phyloP scores from a whole-genome alignment of 2,888 invertebrate genomes.

The Melanargia galathea region DNA sequence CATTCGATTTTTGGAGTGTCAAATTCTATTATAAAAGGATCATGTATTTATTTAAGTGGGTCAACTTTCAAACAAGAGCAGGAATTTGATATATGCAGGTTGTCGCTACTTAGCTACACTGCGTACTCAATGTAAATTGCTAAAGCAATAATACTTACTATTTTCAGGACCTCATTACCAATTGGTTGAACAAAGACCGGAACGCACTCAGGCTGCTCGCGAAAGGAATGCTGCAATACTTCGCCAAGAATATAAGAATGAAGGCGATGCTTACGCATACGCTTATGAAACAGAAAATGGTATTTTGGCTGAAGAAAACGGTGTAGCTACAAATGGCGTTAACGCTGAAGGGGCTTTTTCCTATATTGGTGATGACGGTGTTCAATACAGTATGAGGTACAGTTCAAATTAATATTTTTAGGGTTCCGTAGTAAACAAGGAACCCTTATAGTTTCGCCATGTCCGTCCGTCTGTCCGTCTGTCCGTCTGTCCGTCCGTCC shows the following conservation, averaged over 20 bases:
- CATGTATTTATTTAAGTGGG: too few species aligned
- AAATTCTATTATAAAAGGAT: too few species aligned
- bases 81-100: too few species aligned
- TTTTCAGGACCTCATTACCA: conserved; percentile 43
- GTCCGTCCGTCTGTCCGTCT: too few species aligned
- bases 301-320: conserved; percentile 69
- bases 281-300: conserved; percentile 74
- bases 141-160: not conserved
- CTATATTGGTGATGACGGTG: conserved; percentile 74
- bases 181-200: conserved; percentile 49
- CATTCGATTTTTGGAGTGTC: too few species aligned
- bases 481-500: too few species aligned
- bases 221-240: conserved; percentile 72
- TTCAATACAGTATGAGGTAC: conserved; percentile 70
- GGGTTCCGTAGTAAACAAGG: too few species aligned
- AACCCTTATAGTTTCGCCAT: too few species aligned
- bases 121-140: not conserved
- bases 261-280: conserved; percentile 69
- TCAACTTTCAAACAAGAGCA: too few species aligned
- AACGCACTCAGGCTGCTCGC: conserved; percentile 64
- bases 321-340: conserved; percentile 71
- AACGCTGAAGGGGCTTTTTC: conserved; percentile 71
- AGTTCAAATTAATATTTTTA: not conserved
- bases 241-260: conserved; percentile 64
- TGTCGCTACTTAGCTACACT: too few species aligned